Base-by-base conservation (phyloP, 2,888 invertebrate species). In the Ctenicera cuprea region DNA sequence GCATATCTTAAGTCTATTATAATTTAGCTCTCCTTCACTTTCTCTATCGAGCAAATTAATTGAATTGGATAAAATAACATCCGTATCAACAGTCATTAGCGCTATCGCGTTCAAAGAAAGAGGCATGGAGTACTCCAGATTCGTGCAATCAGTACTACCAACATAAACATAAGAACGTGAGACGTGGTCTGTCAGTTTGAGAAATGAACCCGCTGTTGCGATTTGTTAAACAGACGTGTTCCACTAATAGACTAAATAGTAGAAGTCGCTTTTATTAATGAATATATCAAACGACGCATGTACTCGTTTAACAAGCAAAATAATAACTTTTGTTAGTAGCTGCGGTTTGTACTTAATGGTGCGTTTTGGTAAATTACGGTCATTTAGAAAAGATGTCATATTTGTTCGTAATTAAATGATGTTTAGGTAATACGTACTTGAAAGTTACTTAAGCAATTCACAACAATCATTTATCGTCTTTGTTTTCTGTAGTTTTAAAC, bases 41-140 rank as follows among this genome's bases (percentile, higher is more conserved):
- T 78, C 74, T 77, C 80, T 84, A 84, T 84, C 84, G 78, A 82
- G 83, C 73, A 77, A 78, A 78, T 84, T 85, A 84, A 85, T 85
- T 85, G 83, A 82, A 79, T 78, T 76, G 80, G 84, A 84, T 84
- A 76, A 84, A 84, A 81, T 81, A 77, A 77, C 76, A 77, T 76
- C 80, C 79, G 80, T 83, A 85, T 84, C 82, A 73, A 67, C 79
- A 81, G 83, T 85, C 84, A 85, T 85, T 85, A 85, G 83, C 79
- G 82, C 64, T 85, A 85, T 85, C 84, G 79, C 79, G 79, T 76
- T 79, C 79, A 80, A 80, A 81, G 79, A 79, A 68, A 73, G 75
- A 73, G 70, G 67, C 66, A 71, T 71, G 73, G 67, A 73, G 73
- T 73, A 73, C 72, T 75, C 80, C 79, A 81, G 81, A 82, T 82